phyloP scores from a whole-genome alignment of 2,888 invertebrate species.

The Erynnis tages region DNA sequence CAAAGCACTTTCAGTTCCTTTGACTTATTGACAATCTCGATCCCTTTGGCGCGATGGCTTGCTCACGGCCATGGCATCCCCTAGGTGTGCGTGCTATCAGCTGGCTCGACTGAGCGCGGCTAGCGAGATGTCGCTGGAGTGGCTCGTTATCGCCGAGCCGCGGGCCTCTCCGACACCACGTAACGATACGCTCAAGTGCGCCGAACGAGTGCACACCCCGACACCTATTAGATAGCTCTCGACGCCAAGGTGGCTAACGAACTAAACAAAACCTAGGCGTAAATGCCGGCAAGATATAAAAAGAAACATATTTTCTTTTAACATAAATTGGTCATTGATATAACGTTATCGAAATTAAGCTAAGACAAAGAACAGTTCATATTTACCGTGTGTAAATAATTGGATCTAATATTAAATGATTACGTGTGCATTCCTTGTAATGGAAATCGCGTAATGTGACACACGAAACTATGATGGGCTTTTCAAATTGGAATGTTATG shows the following conservation, averaged over 20 bases:
- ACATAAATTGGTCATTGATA: neutral
- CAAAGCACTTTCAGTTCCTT: no score
- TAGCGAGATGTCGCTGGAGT: slow-evolving; percentile 35
- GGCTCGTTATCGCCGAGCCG: slow-evolving; percentile 45
- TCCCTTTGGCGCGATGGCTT: no score
- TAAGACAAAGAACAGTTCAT: no score
- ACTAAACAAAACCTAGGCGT: slow-evolving; percentile 19
- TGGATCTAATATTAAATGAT: no score
- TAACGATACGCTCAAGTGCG: slow-evolving; percentile 38
- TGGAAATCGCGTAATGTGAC: no score
- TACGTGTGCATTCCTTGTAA: no score
- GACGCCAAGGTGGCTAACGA: slow-evolving; percentile 23
- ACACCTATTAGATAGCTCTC: slow-evolving; percentile 26
- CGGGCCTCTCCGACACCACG: slow-evolving; percentile 38
- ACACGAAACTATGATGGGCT: neutral
- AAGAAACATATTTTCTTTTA: neutral
- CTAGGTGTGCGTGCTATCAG: slow-evolving; percentile 8
- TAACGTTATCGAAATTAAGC: no score
- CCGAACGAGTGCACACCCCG: slow-evolving; percentile 28
- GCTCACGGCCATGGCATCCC: neutral
- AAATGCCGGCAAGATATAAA: neutral
- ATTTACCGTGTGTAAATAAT: no score
- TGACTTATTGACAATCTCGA: no score
- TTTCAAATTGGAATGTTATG: slow-evolving; percentile 8
- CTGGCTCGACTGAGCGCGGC: slow-evolving; percentile 3